phyloP scores from a whole-genome alignment of 1,140 invertebrate species.

The Luehdorfia chinensis region DNA sequence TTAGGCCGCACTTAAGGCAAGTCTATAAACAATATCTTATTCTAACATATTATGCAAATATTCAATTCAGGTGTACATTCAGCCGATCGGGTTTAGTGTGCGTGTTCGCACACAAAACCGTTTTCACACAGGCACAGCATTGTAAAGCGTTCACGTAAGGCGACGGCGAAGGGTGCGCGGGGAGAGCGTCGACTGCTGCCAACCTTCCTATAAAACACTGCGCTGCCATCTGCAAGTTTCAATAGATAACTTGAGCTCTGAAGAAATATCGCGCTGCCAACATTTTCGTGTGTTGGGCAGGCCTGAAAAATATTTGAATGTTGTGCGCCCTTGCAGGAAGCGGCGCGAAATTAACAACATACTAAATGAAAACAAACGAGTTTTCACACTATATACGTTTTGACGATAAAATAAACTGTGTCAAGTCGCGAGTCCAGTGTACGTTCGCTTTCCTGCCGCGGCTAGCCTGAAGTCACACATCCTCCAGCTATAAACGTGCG shows the following conservation, averaged over 20 bases:
- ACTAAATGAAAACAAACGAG: slow-evolving; percentile 37
- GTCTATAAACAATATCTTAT: slow-evolving; percentile 17
- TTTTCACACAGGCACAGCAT: slow-evolving; percentile 28
- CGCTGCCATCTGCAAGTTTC: slow-evolving; percentile 74
- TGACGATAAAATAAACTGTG: slow-evolving; percentile 37
- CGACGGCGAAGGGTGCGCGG: slow-evolving; percentile 24
- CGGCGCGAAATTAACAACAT: slow-evolving; percentile 51
- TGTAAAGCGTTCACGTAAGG: slow-evolving; percentile 22
- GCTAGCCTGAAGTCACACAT: slow-evolving; percentile 18
- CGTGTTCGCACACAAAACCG: slow-evolving; percentile 36
- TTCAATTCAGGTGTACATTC: slow-evolving; percentile 21
- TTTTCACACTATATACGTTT: slow-evolving; percentile 28
- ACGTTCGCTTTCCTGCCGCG: slow-evolving; percentile 21
- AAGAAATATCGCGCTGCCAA: slow-evolving; percentile 65
- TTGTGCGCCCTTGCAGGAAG: slow-evolving; percentile 52
- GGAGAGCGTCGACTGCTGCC: slow-evolving; percentile 33
- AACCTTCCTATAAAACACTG: slow-evolving; percentile 67
- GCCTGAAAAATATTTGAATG: slow-evolving; percentile 52
- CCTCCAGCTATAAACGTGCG: slow-evolving; percentile 18
- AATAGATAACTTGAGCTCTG: slow-evolving; percentile 70
- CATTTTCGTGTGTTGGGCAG: slow-evolving; percentile 49
- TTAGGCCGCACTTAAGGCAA: too few species aligned
- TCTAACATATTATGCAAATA: slow-evolving; percentile 34
- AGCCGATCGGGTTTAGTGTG: slow-evolving; percentile 30
- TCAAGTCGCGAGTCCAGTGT: slow-evolving; percentile 35